These are phyloP conservation scores for Strongylocentrotus purpuratus DNA, from an alignment of 35 echinoderm and acorn worm species.

Conservation along the genomic window DNA sequence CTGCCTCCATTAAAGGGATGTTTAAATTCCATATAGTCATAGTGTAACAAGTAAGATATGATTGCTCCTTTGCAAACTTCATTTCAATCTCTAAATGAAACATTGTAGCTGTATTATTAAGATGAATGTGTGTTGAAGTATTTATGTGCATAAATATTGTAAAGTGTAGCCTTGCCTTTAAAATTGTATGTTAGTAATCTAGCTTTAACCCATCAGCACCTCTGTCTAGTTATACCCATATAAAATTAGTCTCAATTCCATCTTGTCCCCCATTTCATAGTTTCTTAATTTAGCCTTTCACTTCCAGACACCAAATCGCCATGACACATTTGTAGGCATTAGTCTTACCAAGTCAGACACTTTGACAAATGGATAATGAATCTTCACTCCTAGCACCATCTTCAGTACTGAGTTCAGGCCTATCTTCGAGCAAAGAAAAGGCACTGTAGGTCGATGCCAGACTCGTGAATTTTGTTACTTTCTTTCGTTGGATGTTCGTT, in stretches of 20 bases:
- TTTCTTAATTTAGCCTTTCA: conserved; percentile 5
- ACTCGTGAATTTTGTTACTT: too few species aligned
- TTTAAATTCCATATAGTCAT: too few species aligned
- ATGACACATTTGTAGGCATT: not conserved
- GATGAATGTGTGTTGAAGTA: too few species aligned
- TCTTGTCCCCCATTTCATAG: not conserved
- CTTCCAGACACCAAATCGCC: conserved; percentile 7
- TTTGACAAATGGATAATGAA: not conserved
- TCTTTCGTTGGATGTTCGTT: too few species aligned
- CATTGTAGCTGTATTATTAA: too few species aligned
- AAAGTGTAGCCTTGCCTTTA: not conserved
- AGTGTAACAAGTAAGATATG: too few species aligned
- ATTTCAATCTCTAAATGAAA: too few species aligned
- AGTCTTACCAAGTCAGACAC: not conserved
- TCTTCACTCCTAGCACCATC: not conserved
- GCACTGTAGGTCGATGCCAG: too few species aligned
- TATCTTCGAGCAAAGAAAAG: too few species aligned
- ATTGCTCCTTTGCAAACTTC: too few species aligned
- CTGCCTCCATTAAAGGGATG: too few species aligned
- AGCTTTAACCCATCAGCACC: not conserved
- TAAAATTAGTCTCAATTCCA: conserved; percentile 5
- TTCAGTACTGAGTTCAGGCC: not conserved
- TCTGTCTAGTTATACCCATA: not conserved
- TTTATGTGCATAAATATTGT: too few species aligned
- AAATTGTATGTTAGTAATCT: not conserved